phyloP scores from a whole-genome alignment of 2,888 invertebrate genomes.

The Leucoptera coffeella region DNA sequence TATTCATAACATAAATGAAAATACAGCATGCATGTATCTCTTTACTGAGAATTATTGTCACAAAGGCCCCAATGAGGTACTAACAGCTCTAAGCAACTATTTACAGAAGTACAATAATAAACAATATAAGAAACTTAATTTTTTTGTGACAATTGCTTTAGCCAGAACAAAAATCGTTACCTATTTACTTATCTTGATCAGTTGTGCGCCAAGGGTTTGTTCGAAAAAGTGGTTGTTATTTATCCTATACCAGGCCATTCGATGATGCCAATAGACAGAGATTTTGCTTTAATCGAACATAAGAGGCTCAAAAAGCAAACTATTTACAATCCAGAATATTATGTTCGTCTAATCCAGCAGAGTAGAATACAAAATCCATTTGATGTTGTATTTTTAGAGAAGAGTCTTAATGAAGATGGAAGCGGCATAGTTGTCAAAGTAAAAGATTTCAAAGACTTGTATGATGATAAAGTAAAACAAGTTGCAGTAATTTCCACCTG shows the following conservation, averaged over 20 bases:
- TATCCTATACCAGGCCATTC: too few relatives aligned
- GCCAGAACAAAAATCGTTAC: constrained; percentile 5
- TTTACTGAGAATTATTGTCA: constrained; percentile 5
- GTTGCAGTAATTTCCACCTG: not conserved
- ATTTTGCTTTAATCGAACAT: not conserved
- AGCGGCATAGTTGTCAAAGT: too few relatives aligned
- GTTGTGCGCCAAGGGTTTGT: not conserved
- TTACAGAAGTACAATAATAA: not conserved
- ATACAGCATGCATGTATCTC: constrained; percentile 6
- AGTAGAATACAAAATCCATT: not conserved
- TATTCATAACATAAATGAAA: constrained; percentile 5
- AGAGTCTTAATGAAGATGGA: too few relatives aligned
- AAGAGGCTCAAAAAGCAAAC: not conserved
- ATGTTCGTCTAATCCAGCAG: not conserved
- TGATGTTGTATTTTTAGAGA: not conserved
- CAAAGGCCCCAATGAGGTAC: constrained; percentile 6
- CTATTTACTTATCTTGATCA: constrained; percentile 4
- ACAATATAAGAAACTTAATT: constrained; percentile 1
- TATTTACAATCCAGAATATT: not conserved
- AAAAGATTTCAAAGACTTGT: too few relatives aligned
- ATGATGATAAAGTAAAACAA: too few relatives aligned
- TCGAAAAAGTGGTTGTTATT: not conserved
- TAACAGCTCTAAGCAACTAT: constrained; percentile 4
- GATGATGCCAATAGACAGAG: not conserved
- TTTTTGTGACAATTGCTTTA: constrained; percentile 6